These are phyloP conservation scores for Bagarius yarrelli DNA, from an alignment of 2,113 vertebrate genomes.

Conservation along the genomic window DNA sequence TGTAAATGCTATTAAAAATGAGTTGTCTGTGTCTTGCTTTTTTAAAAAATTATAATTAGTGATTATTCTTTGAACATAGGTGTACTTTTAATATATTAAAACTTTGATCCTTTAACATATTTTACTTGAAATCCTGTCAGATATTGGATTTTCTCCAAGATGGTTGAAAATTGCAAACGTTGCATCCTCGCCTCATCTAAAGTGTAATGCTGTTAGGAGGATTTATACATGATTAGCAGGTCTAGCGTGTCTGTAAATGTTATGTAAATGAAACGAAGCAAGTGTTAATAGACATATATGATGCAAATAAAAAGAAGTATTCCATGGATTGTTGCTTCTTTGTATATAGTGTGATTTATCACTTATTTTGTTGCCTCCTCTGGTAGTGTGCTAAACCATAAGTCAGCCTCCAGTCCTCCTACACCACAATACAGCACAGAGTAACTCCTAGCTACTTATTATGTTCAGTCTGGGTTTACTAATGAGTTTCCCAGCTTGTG, in stretches of 20 bases:
- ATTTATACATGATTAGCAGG: background rate
- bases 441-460: conserved; percentile 45
- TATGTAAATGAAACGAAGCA: background rate
- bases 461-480: conserved; percentile 47
- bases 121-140: background rate
- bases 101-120: background rate
- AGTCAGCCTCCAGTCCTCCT: conserved; percentile 39
- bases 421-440: conserved; percentile 33
- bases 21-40: background rate
- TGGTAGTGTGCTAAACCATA: conserved; percentile 40
- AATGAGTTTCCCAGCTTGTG: conserved; percentile 48
- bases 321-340: conserved; percentile 2
- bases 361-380: conserved; percentile 14
- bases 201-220: background rate
- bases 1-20: background rate
- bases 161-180: background rate
- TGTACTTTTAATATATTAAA: background rate
- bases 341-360: background rate
- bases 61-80: too few species aligned
- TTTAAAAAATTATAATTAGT: background rate
- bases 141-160: background rate
- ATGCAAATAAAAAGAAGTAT: background rate
- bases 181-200: background rate
- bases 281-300: background rate
- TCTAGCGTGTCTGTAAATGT: background rate